These are phyloP conservation scores for Anoplolepis gracilipes DNA, from an alignment of 1,140 invertebrate species.

Conservation along the genomic window DNA sequence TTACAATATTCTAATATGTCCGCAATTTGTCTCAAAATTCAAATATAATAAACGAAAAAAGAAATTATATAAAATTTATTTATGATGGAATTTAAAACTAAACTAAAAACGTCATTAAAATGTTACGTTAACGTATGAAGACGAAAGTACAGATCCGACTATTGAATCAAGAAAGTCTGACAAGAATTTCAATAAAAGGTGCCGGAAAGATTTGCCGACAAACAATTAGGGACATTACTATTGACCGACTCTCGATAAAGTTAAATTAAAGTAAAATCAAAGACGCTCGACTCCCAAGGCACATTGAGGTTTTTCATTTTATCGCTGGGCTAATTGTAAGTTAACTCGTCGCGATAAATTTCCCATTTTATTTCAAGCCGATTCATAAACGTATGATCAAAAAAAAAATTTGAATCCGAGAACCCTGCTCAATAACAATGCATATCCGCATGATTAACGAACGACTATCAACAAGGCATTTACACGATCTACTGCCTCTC, in stretches of 20 bases:
- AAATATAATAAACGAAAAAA: neutral
- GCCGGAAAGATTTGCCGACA: constrained; percentile 68
- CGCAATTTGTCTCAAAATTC: neutral
- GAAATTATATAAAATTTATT: neutral
- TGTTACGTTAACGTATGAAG: constrained; percentile 32
- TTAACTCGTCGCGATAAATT: constrained; percentile 20
- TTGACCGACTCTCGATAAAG: constrained; percentile 76
- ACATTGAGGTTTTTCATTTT: constrained; percentile 56
- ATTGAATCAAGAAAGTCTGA: constrained; percentile 71
- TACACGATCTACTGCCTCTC: constrained; percentile 41
- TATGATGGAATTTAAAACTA: neutral
- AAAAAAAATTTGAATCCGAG: constrained; percentile 10
- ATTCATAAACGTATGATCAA: neutral
- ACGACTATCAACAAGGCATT: constrained; percentile 50
- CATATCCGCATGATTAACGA: constrained; percentile 45
- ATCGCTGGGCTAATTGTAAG: neutral
- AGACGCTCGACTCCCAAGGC: constrained; percentile 47
- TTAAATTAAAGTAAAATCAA: constrained; percentile 78
- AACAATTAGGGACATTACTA: constrained; percentile 76
- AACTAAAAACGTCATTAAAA: constrained; percentile 46
- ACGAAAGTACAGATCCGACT: constrained; percentile 21
- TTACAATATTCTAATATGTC: neutral
- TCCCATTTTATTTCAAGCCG: constrained; percentile 9
- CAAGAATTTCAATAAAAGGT: constrained; percentile 72
- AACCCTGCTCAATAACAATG: constrained; percentile 16